Evolutionary conservation across 2,888 invertebrate genomes (phyloP), one percentile per base, ranked within the genome.

Genomic region (Ellobium chinense): DNA sequence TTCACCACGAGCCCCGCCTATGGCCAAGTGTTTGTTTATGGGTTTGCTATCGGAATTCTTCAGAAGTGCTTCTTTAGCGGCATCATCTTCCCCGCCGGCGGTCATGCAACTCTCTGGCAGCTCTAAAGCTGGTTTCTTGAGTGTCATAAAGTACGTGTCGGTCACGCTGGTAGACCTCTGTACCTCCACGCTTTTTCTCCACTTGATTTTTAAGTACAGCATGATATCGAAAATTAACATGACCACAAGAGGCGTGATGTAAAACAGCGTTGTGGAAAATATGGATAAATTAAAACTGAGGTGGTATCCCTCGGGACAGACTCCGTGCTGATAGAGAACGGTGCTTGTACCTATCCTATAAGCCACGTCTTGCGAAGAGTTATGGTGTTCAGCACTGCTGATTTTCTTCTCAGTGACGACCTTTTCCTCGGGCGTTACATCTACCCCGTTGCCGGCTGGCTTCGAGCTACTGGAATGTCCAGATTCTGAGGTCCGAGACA

Each of bases 141-240:
- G 63, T n/a, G 84, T 86, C n/a, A 88, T 82, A 46, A 85, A 82
- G 36, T 84, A 86, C 0, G 86, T 86, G 75, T 90, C 89, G 0
- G 85, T 82, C 1, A 82, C 83, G 14, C 80, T 80, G 4, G 89
- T 74, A 9, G 90, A 90, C 12, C 90, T 85, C 54, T 89, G 85
- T 18, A 90, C 84, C 69, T 88, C 88, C 69, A 87, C 88, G 36
- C 86, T 87, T 77, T 89, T 89, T n/a, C 90, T 77, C 73, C 84
- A 84, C 12, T 86, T 84, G 46, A 90, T 87, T 83, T 88, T 89
- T 14, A 89, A 81, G 77, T 89, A 90, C 39, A 90, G 86, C 18
- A 87, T 87, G 75, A 84, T 81, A 68, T 90, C 89, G 14, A 90
- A 81, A 0, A 85, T 82, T 34, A 87, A 78, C 66, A 90, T 78